Base-by-base conservation (phyloP, 2,888 invertebrate genomes). In the Troides helena region DNA sequence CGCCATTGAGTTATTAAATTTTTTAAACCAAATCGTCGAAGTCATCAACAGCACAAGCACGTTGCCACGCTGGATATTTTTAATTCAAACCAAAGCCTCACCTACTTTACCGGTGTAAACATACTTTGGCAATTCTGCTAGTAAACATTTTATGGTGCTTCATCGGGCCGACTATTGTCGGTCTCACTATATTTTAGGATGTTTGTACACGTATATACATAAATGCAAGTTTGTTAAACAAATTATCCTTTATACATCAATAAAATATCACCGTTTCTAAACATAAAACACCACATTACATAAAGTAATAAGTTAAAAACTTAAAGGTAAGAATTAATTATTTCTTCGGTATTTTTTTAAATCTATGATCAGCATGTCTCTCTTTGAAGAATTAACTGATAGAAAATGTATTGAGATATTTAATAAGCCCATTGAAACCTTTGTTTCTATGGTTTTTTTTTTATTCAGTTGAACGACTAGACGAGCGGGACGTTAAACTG, bases 111-210 rank as follows among this genome's bases (percentile, higher is more conserved):
- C 53, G 62, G 70, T 43, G 64, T 68, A 72, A 72, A 68, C 71
- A 77, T 80, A 80, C 76, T 83, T 85, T 80, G 80, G 78, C 80
- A 85, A 84, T 81, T 76, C 71, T 70, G 76, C 72, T 84, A 85
- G 81, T 88, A 86, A 87, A 88, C 72, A 81, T 84, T 88, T 88
- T 85, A 87, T 83, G 77, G 80, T 70, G 72, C 69, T 81, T 75
- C 79, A 79, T 81, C 79, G 81, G 78, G 77, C 75, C 72, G 69
- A 68, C 76, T 75, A 80, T 81, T 80, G 80, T 81, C 77, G 83
- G 81, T 80, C 81, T 81, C 81, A 80, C 82, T 81, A 81, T 75
- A 74, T 73, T 73, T 79, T 80, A 81, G 81, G 81, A 69, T 73
- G 70, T 71, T 67, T 74, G 69, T 75, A 78, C 74, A 77, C 72